phyloP scores from a whole-genome alignment of 2,113 vertebrate species.

The Anolis sagrei region DNA sequence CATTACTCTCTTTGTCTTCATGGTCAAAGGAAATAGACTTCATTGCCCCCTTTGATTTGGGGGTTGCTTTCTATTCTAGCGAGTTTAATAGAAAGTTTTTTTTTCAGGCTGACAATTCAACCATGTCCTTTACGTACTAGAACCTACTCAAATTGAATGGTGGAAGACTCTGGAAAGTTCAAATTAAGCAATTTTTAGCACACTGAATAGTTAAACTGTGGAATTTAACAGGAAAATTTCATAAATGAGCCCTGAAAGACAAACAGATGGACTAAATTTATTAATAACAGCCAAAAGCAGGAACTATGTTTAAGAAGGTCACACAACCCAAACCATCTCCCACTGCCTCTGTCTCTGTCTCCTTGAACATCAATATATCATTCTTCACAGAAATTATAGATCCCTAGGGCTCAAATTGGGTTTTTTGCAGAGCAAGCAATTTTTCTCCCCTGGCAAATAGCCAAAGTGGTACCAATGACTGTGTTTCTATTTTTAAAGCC shows the following conservation, averaged over 20 bases:
- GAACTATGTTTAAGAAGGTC: constrained; percentile 7
- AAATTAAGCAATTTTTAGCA: too few species aligned
- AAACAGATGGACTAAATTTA: constrained; percentile 12
- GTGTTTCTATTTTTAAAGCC: background rate
- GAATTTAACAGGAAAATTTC: background rate
- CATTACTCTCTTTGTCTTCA: background rate
- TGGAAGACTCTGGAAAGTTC: too few species aligned
- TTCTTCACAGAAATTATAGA: constrained; percentile 18
- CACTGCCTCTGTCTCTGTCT: background rate
- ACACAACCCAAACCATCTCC: background rate
- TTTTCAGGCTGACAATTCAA: background rate
- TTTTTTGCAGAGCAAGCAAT: background rate
- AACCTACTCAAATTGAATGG: too few species aligned
- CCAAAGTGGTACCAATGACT: background rate
- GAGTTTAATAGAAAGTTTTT: background rate
- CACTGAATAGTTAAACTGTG: background rate
- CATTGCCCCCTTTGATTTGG: too few species aligned
- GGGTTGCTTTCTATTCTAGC: background rate
- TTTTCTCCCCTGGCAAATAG: background rate
- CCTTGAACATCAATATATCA: constrained; percentile 16
- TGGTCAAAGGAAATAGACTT: background rate
- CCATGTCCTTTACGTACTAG: too few species aligned
- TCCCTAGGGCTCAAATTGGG: background rate
- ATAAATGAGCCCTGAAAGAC: background rate
- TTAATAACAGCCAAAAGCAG: background rate